Base-by-base conservation (phyloP, 2,113 vertebrate genomes). In the Tachycineta bicolor region DNA sequence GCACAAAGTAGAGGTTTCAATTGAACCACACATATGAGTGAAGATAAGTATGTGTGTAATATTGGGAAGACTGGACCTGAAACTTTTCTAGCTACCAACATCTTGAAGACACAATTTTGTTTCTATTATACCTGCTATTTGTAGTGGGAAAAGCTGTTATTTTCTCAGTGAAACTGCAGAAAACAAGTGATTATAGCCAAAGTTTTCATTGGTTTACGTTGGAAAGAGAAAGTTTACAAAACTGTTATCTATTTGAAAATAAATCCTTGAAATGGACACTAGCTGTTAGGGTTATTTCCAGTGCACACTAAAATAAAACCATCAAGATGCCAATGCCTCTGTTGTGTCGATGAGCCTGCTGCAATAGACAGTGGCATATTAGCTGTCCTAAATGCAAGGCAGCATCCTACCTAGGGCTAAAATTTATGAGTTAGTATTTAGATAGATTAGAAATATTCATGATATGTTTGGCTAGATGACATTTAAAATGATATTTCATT, bases 401-500 rank as follows among this genome's bases (percentile, higher is more conserved):
- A 89, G 12, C 86, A 80, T 62, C 62, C 37, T 76, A 93, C 87
- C 71, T 71, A 58, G 49, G 80, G 89, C 83, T 92, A 85, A 52
- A 85, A 43, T 87, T 85, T 86, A 56, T 83, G 59, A 92, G 26
- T 15, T 34, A 70, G 16, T 65, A 78, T 89, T 95, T 92, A 80
- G 55, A 80, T 24, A 87, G 43, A 81, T 93, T 93, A 84, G 43
- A 91, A 96, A 80, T 55, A 13, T 86, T 89, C 62, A 47, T 31
- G 6, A 68, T 88, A 58, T 0, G 2, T 96, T 95, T 87, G 39
- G 14, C 50, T 88, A 83, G n/a, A 33, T 95, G 94, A 92, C 87
- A 92, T 96, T 96, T 92, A 83, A 82, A 91, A 70, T 75, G 62
- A 50, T 75, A 69, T 82, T 89, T 95, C 56, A 94, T 83, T 92